A percentile compares a stretch with the other conserved stretches of the same genome.
Evolutionary conservation across 2,113 vertebrate genomes (phyloP).

Genomic region (Arothron firmamentum): DNA sequence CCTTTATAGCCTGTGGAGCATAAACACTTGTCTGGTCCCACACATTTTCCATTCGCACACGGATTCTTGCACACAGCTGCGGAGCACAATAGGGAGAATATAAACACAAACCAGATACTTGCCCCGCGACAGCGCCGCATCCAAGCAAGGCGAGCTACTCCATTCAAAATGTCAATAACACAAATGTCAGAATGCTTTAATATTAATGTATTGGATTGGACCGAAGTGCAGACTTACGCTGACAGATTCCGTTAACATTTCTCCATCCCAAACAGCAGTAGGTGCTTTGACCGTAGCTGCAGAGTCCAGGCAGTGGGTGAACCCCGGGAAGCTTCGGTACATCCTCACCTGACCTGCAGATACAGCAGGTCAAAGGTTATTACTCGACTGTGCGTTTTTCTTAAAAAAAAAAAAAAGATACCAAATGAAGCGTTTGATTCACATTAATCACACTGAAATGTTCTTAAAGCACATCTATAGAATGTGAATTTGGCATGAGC

Average conservation of each 20-base stretch:
- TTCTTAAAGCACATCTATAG: no score
- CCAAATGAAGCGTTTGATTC: background rate
- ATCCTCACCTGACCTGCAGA: conserved; percentile 41
- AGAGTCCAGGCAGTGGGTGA: conserved; percentile 35
- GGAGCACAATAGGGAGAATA: conserved; percentile 16
- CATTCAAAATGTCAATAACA: no score
- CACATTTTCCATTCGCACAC: conserved; percentile 62
- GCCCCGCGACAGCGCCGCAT: background rate
- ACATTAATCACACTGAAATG: no score
- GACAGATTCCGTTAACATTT: conserved; percentile 61
- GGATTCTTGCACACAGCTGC: conserved; percentile 58
- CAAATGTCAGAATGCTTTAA: conserved; percentile 1
- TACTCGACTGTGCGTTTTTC: conserved; percentile 6
- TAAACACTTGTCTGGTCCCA: conserved; percentile 61
- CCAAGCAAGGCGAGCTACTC: background rate
- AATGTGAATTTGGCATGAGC: no score
- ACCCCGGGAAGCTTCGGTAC: conserved; percentile 6
- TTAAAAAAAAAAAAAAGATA: no score
- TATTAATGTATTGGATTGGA: background rate
- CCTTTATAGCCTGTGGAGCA: conserved; percentile 64
- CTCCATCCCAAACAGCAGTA: conserved; percentile 72
- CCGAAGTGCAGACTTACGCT: conserved; percentile 53
- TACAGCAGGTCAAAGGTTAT: conserved; percentile 38
- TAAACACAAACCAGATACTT: background rate
- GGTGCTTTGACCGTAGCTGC: conserved; percentile 41